Evolutionary conservation across 2,113 vertebrate genomes (phyloP), one percentile per base, ranked within the genome.

Genomic region (Datnioides undecimradiatus): DNA sequence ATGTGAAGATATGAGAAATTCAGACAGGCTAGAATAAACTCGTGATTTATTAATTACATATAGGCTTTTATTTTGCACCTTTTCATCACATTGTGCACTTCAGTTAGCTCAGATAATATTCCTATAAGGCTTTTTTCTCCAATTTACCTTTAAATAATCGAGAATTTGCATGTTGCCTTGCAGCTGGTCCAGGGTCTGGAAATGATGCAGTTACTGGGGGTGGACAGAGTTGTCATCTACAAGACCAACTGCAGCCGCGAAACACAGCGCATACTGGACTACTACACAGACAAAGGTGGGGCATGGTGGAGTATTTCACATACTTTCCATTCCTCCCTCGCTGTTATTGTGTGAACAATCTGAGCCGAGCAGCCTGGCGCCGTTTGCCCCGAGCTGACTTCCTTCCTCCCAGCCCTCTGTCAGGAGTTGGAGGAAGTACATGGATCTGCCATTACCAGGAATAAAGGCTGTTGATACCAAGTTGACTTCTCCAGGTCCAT

Each of bases 171-270:
- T 75, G 52, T 55, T 65, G 13, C 16, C 1, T 34, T 57, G 27
- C 11, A 87, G 76, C 85, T 95, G 29, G 91, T 95, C 52, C 93
- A 95, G 89, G 83, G 89, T 23, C 27, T 95, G 67, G 95, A 95
- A 79, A 94, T 94, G 93, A 93, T 94, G 69, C 90, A 79, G 77
- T 76, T 95, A 33, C 91, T 96, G 25, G 94, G 95, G 11, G 92
- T 82, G 0, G 72, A 92, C 77, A 92, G 68, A 33, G 94, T 95
- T 19, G 82, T 87, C 10, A 77, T 96, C 79, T 96, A 96, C 23
- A 95, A 92, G 60, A 95, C 91, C 87, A 95, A 41, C 87, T 94
- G 93, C 69, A 86, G 91, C 73, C 41, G 46, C 5, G 72, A 90
- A 45, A 86, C 85, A 36, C 91, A 94, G 78, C 88, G 84, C 48